A percentile compares a stretch with the other conserved stretches of the same genome.
Evolutionary conservation across 2,113 vertebrate species (phyloP).

Genomic region (Calyptomena viridis): DNA sequence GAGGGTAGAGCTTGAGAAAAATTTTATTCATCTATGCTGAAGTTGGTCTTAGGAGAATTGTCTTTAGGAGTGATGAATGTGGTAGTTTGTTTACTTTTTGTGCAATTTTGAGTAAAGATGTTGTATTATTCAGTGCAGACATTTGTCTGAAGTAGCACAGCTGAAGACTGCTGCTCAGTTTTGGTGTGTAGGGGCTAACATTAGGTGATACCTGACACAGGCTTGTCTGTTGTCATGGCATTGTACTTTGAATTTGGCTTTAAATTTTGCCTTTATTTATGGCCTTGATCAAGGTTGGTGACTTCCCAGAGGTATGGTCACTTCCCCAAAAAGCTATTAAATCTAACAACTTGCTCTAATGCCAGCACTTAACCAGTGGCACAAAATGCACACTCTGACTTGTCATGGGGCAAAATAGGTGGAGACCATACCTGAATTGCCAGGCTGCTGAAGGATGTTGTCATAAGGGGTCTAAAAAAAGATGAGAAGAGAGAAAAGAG

Average conservation of each 20-base stretch:
- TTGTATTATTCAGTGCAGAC: not conserved
- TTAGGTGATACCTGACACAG: not conserved
- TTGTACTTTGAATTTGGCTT: not conserved
- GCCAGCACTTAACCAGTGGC: not conserved
- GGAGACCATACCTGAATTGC: not conserved
- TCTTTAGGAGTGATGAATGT: not conserved
- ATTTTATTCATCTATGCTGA: not conserved
- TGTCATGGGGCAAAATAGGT: not conserved
- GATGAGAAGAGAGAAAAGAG: not conserved
- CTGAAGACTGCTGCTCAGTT: not conserved
- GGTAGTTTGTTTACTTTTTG: not conserved
- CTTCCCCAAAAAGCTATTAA: not conserved
- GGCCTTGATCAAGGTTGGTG: not conserved
- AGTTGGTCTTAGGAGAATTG: not conserved
- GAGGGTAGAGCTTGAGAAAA: not conserved
- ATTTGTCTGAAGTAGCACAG: not conserved
- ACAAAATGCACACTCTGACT: not conserved
- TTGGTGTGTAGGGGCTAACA: not conserved
- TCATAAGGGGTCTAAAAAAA: not conserved
- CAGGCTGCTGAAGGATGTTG: not conserved
- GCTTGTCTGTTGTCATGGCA: not conserved
- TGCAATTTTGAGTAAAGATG: not conserved
- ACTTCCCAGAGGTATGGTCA: not conserved
- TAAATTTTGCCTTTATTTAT: not conserved
- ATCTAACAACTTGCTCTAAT: rapidly evolving